Evolutionary conservation across 2,888 invertebrate genomes (phyloP), one percentile per base, ranked within the genome.

Genomic region (Rosalia funebris): DNA sequence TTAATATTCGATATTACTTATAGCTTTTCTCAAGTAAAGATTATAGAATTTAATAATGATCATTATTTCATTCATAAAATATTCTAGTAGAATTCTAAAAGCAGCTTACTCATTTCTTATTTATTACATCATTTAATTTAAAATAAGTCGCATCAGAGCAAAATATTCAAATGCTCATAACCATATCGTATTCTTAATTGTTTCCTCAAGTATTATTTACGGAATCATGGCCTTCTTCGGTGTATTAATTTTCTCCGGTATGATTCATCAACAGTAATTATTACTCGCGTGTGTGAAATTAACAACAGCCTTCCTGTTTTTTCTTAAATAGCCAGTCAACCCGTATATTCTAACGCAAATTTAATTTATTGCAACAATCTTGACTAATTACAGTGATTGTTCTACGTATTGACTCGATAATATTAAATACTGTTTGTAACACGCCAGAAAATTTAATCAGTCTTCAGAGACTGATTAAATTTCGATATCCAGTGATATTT

Each of bases 201-300:
- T 20, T 50, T 50, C 15, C 50, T 50, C 14, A 14, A n/a, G 16
- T 15, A 39, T 25, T 50, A 15, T 19, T 50, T 39, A 41, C 19
- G 20, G 41, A 50, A 50, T 37, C 17, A 25, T 50, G 50, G 25
- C 50, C 50, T 50, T 50, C 50, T 20, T 20, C 16, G 16, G n/a
- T 7, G 34, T 39, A 39, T 50, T 50, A 39, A 50, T 50, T 50
- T 50, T 50, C 50, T 50, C 11, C 5, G 20, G 20, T 25, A n/a
- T 50, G 39, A 20, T n/a, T 31, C 41, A 41, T n/a, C 15, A 39
- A 10, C 15, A 25, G 11, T 1, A 42, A 34, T 48, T 15, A 48
- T 48, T 25, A 50, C 10, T 31, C 19, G 16, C 39, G 20, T 25
- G 39, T 48, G 48, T 11, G 11, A 37, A 48, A 48, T 11, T 19